Evolutionary conservation across 1,140 invertebrate species (phyloP).

Genomic region (Potamilus streckersoni): DNA sequence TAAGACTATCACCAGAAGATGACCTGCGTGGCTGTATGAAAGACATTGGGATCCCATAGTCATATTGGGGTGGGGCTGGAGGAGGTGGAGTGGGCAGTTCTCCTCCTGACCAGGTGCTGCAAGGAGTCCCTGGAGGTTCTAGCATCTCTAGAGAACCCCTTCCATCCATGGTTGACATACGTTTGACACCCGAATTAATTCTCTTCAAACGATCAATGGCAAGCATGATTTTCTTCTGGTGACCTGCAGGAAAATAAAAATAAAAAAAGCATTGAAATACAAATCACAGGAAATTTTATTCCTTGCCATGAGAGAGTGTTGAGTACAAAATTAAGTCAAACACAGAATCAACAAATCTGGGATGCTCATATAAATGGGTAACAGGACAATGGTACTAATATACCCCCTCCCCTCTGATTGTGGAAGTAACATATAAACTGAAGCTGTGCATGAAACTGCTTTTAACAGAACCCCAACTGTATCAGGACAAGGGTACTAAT

Average conservation of each 20-base stretch:
- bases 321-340: constrained; percentile 1
- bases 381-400: neutral
- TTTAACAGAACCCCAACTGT: neutral
- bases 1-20: constrained; percentile 60
- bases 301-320: neutral
- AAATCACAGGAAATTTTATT: neutral
- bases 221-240: constrained; percentile 98
- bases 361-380: neutral
- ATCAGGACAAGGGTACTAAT: neutral
- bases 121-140: constrained; percentile 43
- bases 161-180: constrained; percentile 51
- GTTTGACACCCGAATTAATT: constrained; percentile 70
- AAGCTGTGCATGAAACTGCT: neutral
- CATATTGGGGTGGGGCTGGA: constrained; percentile 32
- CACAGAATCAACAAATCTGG: neutral
- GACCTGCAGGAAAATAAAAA: constrained; percentile 82
- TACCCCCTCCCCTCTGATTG: neutral
- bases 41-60: constrained; percentile 22
- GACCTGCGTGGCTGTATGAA: constrained; percentile 52
- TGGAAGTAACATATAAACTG: neutral
- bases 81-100: constrained; percentile 29
- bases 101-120: constrained; percentile 54
- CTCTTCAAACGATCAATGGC: constrained; percentile 98
- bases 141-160: constrained; percentile 41
- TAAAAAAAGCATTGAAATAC: neutral